These are phyloP conservation scores for Arctia plantaginis DNA, from an alignment of 2,888 invertebrate species.

Conservation along the genomic window DNA sequence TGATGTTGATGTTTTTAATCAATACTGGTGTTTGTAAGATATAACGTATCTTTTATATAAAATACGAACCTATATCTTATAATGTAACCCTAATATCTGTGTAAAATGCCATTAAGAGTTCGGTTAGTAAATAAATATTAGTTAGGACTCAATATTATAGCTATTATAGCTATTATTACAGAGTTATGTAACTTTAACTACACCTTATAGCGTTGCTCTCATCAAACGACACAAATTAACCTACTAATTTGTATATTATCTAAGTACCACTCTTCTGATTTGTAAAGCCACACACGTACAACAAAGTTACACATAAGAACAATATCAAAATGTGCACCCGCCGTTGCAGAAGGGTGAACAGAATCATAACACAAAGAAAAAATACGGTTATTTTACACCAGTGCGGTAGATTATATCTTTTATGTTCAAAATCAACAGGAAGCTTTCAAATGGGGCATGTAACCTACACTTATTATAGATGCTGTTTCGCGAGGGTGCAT, in stretches of 20 bases:
- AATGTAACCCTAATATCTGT: too few species aligned
- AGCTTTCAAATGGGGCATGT: constrained; percentile 86
- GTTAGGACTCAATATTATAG: background rate
- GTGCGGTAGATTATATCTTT: constrained; percentile 86
- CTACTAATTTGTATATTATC: constrained; percentile 21
- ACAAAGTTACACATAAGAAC: constrained; percentile 61
- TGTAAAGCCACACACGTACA: constrained; percentile 70
- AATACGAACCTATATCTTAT: too few species aligned
- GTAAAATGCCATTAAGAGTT: background rate
- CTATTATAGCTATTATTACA: background rate
- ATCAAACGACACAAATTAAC: background rate
- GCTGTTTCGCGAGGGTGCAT: constrained; percentile 80
- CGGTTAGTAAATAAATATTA: background rate
- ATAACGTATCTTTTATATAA: too few species aligned
- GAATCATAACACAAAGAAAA: constrained; percentile 83
- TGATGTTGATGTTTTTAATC: too few species aligned
- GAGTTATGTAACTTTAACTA: background rate
- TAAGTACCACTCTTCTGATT: constrained; percentile 47
- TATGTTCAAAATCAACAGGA: constrained; percentile 86
- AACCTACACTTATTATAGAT: constrained; percentile 86
- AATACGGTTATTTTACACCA: constrained; percentile 86
- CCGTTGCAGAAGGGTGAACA: constrained; percentile 71
- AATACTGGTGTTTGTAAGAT: too few species aligned
- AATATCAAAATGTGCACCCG: constrained; percentile 70
- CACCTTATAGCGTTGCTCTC: background rate